Base-by-base conservation (phyloP, 2,888 invertebrate species). In the Adelphocoris suturalis region DNA sequence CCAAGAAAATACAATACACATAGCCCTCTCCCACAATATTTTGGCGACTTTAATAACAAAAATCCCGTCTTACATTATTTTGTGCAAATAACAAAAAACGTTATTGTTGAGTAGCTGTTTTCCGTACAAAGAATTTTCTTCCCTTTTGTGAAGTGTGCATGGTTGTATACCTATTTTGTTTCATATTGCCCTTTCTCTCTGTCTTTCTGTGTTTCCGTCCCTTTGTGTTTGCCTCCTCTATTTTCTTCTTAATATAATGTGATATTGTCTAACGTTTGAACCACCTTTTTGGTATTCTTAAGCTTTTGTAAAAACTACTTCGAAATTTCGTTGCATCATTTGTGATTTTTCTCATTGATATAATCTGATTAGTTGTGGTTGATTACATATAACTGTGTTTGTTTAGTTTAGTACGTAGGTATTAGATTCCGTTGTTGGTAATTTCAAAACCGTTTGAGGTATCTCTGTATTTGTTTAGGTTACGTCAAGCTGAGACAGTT, bases 401-500 rank as follows among this genome's bases (percentile, higher is more conserved):
- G 13, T 68, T 19, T 0, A 0, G 12, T 13, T 19, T 12, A 13
- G 5, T 0, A 13, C 23, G 23, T 11, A 68, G 19, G 23, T 11
- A 12, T 23, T 11, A 68, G 57, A 0, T 4, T 7, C 12, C 23
- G 12, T 68, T 68, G 12, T 11, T 23, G 16, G 23, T 68, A 0
- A 23, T 68, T 23, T 68, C 23, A 27, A 68, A 68, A 37, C 23
- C 27, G 0, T 68, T 68, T 68, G 23, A 23, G 19, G 4, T 23
- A 12, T 23, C 23, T 76, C 78, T 80, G 13, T 27, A 12, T 28
- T 28, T 76, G 14, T 55, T 7, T 76, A 86, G 86, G 86, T 48
- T 86, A 86, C 27, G 76, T 27, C 19, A 86, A 86, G 27, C 76
- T 86, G 23, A 28, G 86, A 13, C 86, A 86, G 48, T 75, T 86